Base-by-base conservation (phyloP, 2,113 vertebrate genomes). In the Nycticorax nycticorax region DNA sequence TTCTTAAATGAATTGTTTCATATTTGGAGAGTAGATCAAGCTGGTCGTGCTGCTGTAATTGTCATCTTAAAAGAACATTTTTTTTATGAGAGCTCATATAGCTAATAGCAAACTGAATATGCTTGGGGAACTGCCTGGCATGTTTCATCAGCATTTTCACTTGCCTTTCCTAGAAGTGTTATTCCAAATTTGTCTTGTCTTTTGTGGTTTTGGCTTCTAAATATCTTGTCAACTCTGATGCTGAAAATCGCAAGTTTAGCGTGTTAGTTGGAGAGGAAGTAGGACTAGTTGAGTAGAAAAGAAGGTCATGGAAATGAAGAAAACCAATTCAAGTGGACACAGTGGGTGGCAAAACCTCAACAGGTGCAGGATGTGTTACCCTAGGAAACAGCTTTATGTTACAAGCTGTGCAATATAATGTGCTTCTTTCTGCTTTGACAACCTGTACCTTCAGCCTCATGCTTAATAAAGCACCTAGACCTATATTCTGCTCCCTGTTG, bases 391-490 rank as follows among this genome's bases (percentile, higher is more conserved):
- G 93, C 86, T 93, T 96, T 88, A 24, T 88, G 90, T 89, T 94
- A 67, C 48, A 76, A 79, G 64, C 52, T 53, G 64, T 76, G 92
- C 92, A 66, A 81, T 90, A 53, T 85, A 95, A 95, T 80, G 80
- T 48, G 8, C 5, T 26, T 92, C 66, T 87, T 74, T 71, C 43
- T 84, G 75, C 69, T 81, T 66, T 89, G 94, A 52, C 69, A 92
- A 45, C 30, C 32, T 30, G 13, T 62, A 24, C 69, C 93, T 90
- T 96, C 87, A 97, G 91, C 73, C 48, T 91, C 69, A 60, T 76
- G 94, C 83, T 97, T 96, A 95, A 95, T 97, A 96, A 97, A 96
- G 81, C 96, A 97, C 88, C 93, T 88, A 95, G 94, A 85, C 86
- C 32, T 78, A 47, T 75, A 30, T 96, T 96, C 93, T 95, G 35